Evolutionary conservation across 1,140 invertebrate species (phyloP), one percentile per base, ranked within the genome.

Genomic region (Neodiprion virginianus): DNA sequence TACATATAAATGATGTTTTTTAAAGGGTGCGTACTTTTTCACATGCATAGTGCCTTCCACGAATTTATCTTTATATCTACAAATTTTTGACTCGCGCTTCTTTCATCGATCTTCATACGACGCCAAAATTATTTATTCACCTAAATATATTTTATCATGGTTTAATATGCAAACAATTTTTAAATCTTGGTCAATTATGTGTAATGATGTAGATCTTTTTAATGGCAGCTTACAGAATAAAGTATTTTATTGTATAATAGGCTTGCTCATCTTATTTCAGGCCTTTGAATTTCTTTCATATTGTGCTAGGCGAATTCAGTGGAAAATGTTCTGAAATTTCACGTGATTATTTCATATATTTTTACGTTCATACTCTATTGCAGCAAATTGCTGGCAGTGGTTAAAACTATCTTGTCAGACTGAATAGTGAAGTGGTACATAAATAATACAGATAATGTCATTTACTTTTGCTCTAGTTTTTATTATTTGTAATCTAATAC

Each of bases 151-250:
- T 61, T 14, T 40, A 40, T 40, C 28, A 40, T 40, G 5, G 28
- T 40, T 40, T 40, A 40, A 40, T 40, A 40, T 40, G 28, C 28
- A 40, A 40, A 40, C 28, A 40, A 40, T 40, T 40, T 40, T 40
- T 61, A 17, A 61, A 61, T 7, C 11, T 14, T 61, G n/a, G 5
- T 61, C 53, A 61, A 72, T 21, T 17, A 21, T 17, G n/a, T 77
- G 72, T 77, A 74, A 74, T 66, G 72, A 76, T 78, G 70, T 77
- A 75, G 49, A 67, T 75, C 75, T 72, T 76, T 74, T 72, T 74
- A 76, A 78, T 67, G 74, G 72, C 74, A 73, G 72, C 72, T 73
- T 76, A 76, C 66, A 67, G 74, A 76, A 78, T 74, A 78, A 76
- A 78, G 74, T 78, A 78, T 78, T 78, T 76, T 78, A 78, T 76